phyloP scores from a whole-genome alignment of 1,140 invertebrate genomes.

The Euglossa dilemma region DNA sequence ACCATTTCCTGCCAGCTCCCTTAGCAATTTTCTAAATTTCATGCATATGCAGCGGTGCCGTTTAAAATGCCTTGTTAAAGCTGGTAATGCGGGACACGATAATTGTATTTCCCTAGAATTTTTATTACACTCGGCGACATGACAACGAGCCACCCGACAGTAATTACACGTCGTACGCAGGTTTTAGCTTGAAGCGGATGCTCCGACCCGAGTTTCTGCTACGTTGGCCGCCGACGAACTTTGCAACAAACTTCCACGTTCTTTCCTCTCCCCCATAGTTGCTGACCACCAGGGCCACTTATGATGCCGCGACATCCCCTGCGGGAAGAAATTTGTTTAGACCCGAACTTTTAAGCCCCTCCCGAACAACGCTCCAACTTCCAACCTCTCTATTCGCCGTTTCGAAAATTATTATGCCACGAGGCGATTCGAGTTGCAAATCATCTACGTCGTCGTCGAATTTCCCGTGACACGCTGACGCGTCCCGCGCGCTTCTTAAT shows the following conservation, averaged over 20 bases:
- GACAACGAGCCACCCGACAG: slow-evolving; percentile 37
- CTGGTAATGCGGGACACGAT: slow-evolving; percentile 20
- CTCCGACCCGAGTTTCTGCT: slow-evolving; percentile 1
- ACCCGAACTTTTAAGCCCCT: not conserved
- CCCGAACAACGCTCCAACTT: not conserved
- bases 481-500: not conserved
- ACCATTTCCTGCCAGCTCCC: not conserved
- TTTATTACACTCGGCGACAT: slow-evolving; percentile 43
- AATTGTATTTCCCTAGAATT: slow-evolving; percentile 50
- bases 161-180: slow-evolving; percentile 51
- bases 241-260: slow-evolving; percentile 41
- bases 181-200: slow-evolving; percentile 34
- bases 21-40: slow-evolving; percentile 4
- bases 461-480: too few relatives aligned
- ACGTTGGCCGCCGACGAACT: slow-evolving; percentile 33
- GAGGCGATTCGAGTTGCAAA: not conserved
- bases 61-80: slow-evolving; percentile 33
- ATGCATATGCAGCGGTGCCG: not conserved
- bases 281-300: slow-evolving; percentile 46
- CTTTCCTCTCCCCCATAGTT: slow-evolving; percentile 3
- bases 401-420: not conserved
- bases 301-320: slow-evolving; percentile 11
- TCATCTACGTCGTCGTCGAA: not conserved
- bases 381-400: not conserved
- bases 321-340: slow-evolving; percentile 38